Evolutionary conservation across 2,888 invertebrate species (phyloP).

Genomic region (Drosophila lutescens): DNA sequence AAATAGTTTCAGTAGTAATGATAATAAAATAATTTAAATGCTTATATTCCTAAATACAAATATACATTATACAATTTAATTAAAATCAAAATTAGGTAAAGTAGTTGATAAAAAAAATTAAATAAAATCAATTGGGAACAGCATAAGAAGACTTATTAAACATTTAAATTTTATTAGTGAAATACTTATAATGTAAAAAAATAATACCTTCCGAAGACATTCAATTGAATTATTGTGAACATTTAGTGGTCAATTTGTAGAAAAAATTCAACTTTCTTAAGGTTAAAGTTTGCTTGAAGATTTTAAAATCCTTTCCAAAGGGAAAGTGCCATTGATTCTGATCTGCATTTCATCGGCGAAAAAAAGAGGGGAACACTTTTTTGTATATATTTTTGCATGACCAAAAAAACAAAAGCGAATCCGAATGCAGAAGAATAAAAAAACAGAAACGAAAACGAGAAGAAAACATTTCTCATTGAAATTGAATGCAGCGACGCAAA

Average conservation of each 20-base stretch:
- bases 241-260: no score
- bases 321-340: conserved; percentile 42
- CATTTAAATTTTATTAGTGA: background rate
- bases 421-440: conserved; percentile 33
- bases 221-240: no score
- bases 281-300: conserved; percentile 2
- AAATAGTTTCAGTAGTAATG: no score
- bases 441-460: conserved; percentile 39
- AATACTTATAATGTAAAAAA: no score
- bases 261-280: background rate
- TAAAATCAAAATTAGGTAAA: no score
- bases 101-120: no score
- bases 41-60: no score
- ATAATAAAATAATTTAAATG: no score
- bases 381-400: conserved; percentile 36
- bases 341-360: conserved; percentile 30
- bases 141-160: no score
- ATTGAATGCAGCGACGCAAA: conserved; percentile 53
- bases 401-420: conserved; percentile 46
- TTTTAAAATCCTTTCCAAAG: conserved; percentile 28
- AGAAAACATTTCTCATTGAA: conserved; percentile 49
- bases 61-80: no score
- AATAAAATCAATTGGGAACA: no score
- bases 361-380: conserved; percentile 11
- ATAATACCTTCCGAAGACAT: no score